phyloP scores from a whole-genome alignment of 2,113 vertebrate species.

The Callaeas wilsoni region DNA sequence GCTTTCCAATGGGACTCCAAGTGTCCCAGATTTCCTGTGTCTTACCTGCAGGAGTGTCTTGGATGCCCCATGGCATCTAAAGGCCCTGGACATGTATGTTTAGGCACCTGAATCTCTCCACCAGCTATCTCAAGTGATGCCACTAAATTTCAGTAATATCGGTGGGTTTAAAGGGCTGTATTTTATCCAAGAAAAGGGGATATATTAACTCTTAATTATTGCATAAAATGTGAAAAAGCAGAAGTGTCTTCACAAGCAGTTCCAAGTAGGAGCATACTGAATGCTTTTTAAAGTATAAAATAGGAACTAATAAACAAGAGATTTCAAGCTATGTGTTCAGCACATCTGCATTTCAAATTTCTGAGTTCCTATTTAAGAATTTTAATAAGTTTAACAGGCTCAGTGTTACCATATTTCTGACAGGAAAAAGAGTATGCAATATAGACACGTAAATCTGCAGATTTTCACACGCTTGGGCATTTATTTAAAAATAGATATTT shows the following conservation, averaged over 20 bases:
- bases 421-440: not conserved
- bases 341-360: not conserved
- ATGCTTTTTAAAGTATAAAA: not conserved
- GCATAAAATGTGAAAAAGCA: not conserved
- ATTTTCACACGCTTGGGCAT: not conserved
- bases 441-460: not conserved
- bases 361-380: not conserved
- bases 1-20: accelerated
- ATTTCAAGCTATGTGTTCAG: not conserved
- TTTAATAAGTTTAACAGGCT: not conserved
- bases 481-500: not conserved
- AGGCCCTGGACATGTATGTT: not conserved
- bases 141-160: not conserved
- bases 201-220: not conserved
- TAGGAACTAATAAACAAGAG: not conserved
- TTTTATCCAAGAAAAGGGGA: not conserved
- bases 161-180: not conserved
- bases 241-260: not conserved
- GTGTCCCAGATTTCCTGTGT: not conserved
- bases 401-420: not conserved
- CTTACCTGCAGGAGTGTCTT: no score
- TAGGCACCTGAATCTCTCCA: not conserved
- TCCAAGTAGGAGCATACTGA: not conserved
- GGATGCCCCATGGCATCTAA: not conserved
- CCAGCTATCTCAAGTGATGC: not conserved